Percentiles rank a stretch among this genome's conserved stretches.
These are phyloP conservation scores for Pherbina coryleti DNA, from an alignment of 2,888 invertebrate genomes.

Conservation along the genomic window DNA sequence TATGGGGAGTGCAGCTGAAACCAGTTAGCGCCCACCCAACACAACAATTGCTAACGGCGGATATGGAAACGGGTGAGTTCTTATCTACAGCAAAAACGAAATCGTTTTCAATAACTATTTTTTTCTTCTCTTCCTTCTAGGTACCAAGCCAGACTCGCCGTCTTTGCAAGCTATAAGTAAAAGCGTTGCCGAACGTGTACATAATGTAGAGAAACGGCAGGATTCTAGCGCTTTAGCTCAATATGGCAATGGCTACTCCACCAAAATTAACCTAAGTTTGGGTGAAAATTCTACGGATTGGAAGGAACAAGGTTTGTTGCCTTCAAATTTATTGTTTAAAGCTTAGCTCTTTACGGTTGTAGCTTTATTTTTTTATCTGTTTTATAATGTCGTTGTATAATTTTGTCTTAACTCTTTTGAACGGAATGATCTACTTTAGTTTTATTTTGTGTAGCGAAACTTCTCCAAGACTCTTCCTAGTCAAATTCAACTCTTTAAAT, in stretches of 20 bases:
- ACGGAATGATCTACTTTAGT: constrained; percentile 55
- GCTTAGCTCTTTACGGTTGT: no score
- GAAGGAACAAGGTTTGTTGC: constrained; percentile 60
- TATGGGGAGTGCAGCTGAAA: constrained; percentile 72
- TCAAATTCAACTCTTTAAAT: no score
- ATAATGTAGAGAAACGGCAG: constrained; percentile 69
- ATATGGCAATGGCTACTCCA: constrained; percentile 72
- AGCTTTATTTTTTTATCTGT: no score
- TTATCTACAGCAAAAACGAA: background rate
- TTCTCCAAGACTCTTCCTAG: background rate
- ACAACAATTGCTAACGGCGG: constrained; percentile 47
- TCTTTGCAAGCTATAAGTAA: constrained; percentile 49
- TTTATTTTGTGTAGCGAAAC: constrained; percentile 33
- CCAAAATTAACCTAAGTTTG: constrained; percentile 73
- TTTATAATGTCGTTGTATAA: no score
- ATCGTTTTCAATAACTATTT: constrained; percentile 13
- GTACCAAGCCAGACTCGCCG: constrained; percentile 46
- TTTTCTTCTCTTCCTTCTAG: constrained; percentile 43
- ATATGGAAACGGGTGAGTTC: constrained; percentile 50
- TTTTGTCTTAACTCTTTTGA: constrained; percentile 41
- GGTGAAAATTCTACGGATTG: constrained; percentile 57
- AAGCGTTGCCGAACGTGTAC: constrained; percentile 71
- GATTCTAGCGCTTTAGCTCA: constrained; percentile 51
- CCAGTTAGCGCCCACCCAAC: constrained; percentile 60
- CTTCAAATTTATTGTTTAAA: no score